A percentile compares a stretch with the other conserved stretches of the same genome.
Conservation (phyloP, 2,888 invertebrate genomes). For the Drosophila yooni region DNA sequence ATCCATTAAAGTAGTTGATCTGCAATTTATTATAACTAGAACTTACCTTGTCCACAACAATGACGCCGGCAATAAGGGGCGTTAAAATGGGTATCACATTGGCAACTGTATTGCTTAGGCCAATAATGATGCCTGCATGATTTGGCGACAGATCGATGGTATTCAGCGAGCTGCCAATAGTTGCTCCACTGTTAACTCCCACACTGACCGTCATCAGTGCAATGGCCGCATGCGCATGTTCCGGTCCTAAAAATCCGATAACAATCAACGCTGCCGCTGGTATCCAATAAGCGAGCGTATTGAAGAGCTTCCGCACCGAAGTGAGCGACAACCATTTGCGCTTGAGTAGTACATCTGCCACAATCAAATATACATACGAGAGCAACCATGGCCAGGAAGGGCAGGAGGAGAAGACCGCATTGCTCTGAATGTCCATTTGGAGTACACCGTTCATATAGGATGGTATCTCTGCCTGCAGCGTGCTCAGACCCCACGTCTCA, state of each 20-base stretch:
- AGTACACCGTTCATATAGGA: conserved; percentile 88
- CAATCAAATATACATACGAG: conserved; percentile 85
- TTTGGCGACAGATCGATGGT: conserved; percentile 88
- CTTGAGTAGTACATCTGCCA: conserved; percentile 85
- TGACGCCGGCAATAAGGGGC: conserved; percentile 86
- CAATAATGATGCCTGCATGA: conserved; percentile 88
- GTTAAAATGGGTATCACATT: conserved; percentile 88
- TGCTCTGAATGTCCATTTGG: conserved; percentile 87
- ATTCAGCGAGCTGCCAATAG: conserved; percentile 86
- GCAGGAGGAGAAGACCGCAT: conserved; percentile 86
- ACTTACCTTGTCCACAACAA: conserved; percentile 85
- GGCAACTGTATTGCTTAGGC: conserved; percentile 87
- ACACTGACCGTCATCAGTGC: conserved; percentile 86
- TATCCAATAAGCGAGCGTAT: conserved; percentile 83
- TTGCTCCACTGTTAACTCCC: conserved; percentile 83
- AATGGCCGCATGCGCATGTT: conserved; percentile 85
- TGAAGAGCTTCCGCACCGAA: conserved; percentile 72
- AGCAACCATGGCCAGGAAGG: conserved; percentile 86
- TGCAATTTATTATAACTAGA: conserved; percentile 56
- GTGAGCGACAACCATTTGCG: conserved; percentile 83
- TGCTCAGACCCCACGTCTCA: conserved; percentile 90
- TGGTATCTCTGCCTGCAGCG: conserved; percentile 89
- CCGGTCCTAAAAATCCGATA: conserved; percentile 85
- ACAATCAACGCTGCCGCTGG: conserved; percentile 86
- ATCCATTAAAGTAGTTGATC: neutral